Base-by-base conservation (phyloP, 2,888 invertebrate genomes). In the Stenurella melanura region DNA sequence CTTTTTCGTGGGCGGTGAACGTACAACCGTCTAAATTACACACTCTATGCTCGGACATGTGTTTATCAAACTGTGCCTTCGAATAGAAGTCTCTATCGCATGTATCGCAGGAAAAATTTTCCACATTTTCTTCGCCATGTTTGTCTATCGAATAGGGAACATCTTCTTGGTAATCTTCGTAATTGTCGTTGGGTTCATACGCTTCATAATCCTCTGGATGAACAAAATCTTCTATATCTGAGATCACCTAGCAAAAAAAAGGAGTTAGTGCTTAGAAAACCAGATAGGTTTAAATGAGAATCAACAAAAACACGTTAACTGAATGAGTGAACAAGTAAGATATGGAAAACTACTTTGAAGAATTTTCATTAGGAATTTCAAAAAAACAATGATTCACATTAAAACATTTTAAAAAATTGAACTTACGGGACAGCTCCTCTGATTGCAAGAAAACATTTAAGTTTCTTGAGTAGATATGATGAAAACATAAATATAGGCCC, bases 1-100 rank as follows among this genome's bases (percentile, higher is more conserved):
- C 91, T 87, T 94, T 94, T 4, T 94, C 93, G 87, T 96, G 95
- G 4, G 96, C 96, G 75, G 93, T 90, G 90, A 96, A 96, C 50
- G 91, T 92, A 87, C 97, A 98, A 15, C 95, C 95, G 84, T 95
- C 95, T 70, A 95, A 92, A 69, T 94, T 94, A 87, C 97, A 98
- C 88, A 92, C 91, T 89, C 93, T 92, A 89, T 98, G 97, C 84
- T 94, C 93, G n/a, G 90, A 89, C 80, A 92, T 90, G 88, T 98
- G 97, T 66, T 91, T 91, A 66, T 92, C 89, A 75, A 95, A 92
- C 76, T 92, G 90, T 26, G 92, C 91, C 71, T 90, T 85, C 0
- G 92, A 91, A 71, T 90, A 89, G 87, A 96, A 96, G 12, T 94
- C 93, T 86, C 94, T 91, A 84, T 96, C 96, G 89, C 97, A 98